Evolutionary conservation across 2,113 vertebrate species (phyloP).

Genomic region (Zosterops hypoxanthus): DNA sequence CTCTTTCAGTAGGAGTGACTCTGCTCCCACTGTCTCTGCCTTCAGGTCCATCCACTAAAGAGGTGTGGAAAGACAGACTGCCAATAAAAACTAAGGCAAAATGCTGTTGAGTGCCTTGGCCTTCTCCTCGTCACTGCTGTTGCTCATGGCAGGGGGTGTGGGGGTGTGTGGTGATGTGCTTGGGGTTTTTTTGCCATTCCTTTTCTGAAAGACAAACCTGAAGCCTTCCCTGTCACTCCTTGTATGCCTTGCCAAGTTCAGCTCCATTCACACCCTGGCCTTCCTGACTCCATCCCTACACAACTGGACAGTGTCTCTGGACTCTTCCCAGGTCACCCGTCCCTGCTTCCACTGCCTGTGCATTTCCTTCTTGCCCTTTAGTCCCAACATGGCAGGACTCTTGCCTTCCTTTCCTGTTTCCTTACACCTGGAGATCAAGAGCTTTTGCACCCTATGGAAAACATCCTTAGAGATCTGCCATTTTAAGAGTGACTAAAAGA

Average conservation of each 20-base stretch:
- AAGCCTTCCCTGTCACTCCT: not conserved
- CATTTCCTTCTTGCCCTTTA: not conserved
- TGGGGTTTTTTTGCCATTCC: not conserved
- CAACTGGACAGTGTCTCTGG: accelerated
- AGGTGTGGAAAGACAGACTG: not conserved
- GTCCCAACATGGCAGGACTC: not conserved
- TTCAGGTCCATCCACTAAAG: not conserved
- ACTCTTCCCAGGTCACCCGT: not conserved
- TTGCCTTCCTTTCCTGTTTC: not conserved
- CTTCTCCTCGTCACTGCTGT: not conserved
- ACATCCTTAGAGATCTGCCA: not conserved
- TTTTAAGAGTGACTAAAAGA: not conserved
- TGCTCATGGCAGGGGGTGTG: accelerated
- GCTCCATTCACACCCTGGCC: accelerated
- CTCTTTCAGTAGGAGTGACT: not conserved
- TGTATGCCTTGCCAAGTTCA: not conserved
- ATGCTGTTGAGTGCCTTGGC: not conserved
- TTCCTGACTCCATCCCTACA: not conserved
- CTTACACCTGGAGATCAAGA: not conserved
- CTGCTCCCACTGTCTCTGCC: not conserved
- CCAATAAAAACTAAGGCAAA: not conserved
- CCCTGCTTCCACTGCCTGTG: not conserved
- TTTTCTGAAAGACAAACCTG: not conserved
- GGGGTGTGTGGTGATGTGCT: accelerated
- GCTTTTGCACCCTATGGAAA: not conserved